Base-by-base conservation (phyloP, 2,888 invertebrate genomes). In the Coelopa pilipes region DNA sequence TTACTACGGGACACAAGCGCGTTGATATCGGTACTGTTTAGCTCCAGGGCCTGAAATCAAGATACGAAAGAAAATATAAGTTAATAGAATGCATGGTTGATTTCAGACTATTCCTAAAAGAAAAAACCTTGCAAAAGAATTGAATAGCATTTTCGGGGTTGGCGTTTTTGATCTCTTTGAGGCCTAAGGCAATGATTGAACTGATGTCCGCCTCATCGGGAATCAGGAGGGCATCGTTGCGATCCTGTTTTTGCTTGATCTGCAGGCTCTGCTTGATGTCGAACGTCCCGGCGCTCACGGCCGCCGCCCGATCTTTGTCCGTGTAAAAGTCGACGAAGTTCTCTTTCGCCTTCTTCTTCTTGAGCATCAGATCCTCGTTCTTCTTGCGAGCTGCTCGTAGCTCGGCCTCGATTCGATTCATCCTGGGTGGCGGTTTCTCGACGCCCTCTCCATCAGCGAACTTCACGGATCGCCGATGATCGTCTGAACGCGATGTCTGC, bases 301-400 rank as follows among this genome's bases (percentile, higher is more conserved):
- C 96, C 0, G 96, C 96, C 0, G 96, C 96, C 9, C 96, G 89
- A 84, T 96, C 96, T 83, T 96, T 96, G 84, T 96, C 96, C 21
- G 96, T 96, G 82, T 96, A 96, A 24, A 94, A 87, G 82, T 96
- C 96, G 79, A 95, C 95, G 62, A 87, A 87, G 63, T 85, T 84
- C 70, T 87, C 87, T 72, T 84, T 84, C 1, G 84, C 81, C 73
- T 85, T 86, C 78, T 85, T 85, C 70, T 84, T 87, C 74, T 84
- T 85, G 17, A 81, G 69, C 49, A 81, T 69, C 57, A 80, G 84
- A 11, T 83, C 81, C 68, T 85, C 85, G 50, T 79, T 81, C 75
- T 82, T 82, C 66, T 83, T 84, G 12, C 81, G 84, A 5, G 77
- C 80, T 12, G 83, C 85, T 13, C 79, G 79, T 49, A 82, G 73